phyloP scores from a whole-genome alignment of 2,113 vertebrate species.

The Pseudorasbora parva region DNA sequence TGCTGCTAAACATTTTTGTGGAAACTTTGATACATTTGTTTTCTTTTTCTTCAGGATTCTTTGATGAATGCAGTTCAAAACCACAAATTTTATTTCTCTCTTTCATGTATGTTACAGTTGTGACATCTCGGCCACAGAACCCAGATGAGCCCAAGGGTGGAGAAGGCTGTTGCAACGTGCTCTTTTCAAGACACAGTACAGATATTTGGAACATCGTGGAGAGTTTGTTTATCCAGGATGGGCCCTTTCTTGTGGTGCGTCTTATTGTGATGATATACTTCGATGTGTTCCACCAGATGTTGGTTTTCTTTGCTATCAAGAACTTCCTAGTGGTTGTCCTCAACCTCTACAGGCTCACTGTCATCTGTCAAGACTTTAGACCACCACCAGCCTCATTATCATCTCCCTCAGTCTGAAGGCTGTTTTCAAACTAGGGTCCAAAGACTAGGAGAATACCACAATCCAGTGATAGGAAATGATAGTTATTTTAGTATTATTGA shows the following conservation, averaged over 20 bases:
- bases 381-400: neutral
- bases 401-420: neutral
- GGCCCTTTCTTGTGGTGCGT: slow-evolving; percentile 88
- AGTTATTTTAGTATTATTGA: neutral
- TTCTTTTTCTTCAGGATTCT: too few species aligned
- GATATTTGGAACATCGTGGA: slow-evolving; percentile 90
- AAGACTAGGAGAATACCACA: too few species aligned
- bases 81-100: neutral
- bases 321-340: slow-evolving; percentile 89
- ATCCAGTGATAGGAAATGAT: neutral
- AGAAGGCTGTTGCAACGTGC: slow-evolving; percentile 53
- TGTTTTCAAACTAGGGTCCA: neutral
- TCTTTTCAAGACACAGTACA: slow-evolving; percentile 79
- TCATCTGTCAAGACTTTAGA: slow-evolving; percentile 72
- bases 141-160: neutral
- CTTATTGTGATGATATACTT: slow-evolving; percentile 84
- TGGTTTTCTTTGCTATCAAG: slow-evolving; percentile 92
- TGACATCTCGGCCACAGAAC: slow-evolving; percentile 68
- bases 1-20: neutral
- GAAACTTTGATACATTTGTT: neutral
- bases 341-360: slow-evolving; percentile 84
- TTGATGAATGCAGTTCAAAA: too few species aligned
- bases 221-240: slow-evolving; percentile 91
- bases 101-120: slow-evolving; percentile 73
- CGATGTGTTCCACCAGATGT: slow-evolving; percentile 89